phyloP scores from a whole-genome alignment of 2,113 vertebrate genomes.

The Bagarius yarrelli region DNA sequence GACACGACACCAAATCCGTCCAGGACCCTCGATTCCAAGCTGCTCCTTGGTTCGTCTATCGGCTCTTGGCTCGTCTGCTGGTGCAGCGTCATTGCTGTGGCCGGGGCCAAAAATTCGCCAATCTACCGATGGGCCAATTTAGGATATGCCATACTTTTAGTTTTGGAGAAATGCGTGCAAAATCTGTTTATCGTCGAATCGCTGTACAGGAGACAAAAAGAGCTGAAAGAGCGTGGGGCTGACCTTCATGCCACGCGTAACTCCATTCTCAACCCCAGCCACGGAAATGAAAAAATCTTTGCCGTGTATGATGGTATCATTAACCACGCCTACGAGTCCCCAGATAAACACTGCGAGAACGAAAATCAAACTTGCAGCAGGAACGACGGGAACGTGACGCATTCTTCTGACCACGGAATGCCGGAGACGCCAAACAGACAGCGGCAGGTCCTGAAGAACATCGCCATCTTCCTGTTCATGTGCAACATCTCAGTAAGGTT shows the following conservation, averaged over 20 bases:
- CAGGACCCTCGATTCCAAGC: conserved; percentile 83
- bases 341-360: conserved; percentile 52
- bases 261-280: conserved; percentile 54
- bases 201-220: conserved; percentile 73
- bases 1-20: conserved; percentile 86
- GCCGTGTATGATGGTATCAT: conserved; percentile 76
- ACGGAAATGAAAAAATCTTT: conserved; percentile 71
- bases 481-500: conserved; percentile 76
- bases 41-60: conserved; percentile 84
- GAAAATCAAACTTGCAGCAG: conserved; percentile 48
- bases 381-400: conserved; percentile 62
- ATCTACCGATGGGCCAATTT: conserved; percentile 85
- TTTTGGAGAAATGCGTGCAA: conserved; percentile 90
- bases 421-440: conserved; percentile 62
- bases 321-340: conserved; percentile 66
- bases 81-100: conserved; percentile 85
- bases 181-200: conserved; percentile 95
- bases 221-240: conserved; percentile 56
- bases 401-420: conserved; percentile 44
- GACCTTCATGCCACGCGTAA: background rate
- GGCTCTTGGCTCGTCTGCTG: conserved; percentile 97
- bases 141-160: conserved; percentile 81
- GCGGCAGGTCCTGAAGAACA: conserved; percentile 84
- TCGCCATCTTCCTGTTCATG: conserved; percentile 86
- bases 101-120: conserved; percentile 69